phyloP scores from a whole-genome alignment of 2,113 vertebrate species.

The Rostratula benghalensis region DNA sequence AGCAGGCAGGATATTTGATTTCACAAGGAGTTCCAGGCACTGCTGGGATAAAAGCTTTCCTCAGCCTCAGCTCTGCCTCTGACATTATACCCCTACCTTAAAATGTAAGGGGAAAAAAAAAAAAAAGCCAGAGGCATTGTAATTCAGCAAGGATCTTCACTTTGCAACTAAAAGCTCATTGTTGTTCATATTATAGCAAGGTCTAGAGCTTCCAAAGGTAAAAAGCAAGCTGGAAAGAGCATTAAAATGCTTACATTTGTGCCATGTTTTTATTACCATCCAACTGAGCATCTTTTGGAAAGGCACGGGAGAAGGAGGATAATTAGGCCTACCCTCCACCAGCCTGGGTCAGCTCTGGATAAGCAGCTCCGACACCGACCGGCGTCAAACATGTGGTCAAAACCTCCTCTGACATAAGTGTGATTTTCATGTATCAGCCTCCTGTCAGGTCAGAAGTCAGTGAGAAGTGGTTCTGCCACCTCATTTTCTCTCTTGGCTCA shows the following conservation, averaged over 20 bases:
- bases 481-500: slow-evolving; percentile 22
- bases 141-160: slow-evolving; percentile 6
- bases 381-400: not conserved
- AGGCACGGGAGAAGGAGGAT: not conserved
- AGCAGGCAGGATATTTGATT: slow-evolving; percentile 51
- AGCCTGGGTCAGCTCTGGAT: not conserved
- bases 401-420: not conserved
- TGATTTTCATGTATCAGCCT: not conserved
- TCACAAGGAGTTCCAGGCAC: slow-evolving; percentile 6
- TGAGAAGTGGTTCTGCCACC: slow-evolving; percentile 41
- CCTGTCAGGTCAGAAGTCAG: not conserved
- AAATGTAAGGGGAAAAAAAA: not conserved
- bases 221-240: not conserved
- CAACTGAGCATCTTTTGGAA: not conserved
- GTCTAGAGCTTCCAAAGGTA: not conserved
- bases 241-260: not conserved
- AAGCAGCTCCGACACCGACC: not conserved
- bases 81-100: slow-evolving; percentile 13
- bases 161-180: slow-evolving; percentile 12
- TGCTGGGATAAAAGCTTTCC: slow-evolving; percentile 49
- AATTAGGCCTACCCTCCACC: not conserved
- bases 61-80: not conserved
- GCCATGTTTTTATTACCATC: not conserved
- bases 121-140: not conserved
- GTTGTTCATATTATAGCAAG: not conserved